Evolutionary conservation across 2,113 vertebrate genomes (phyloP).

Genomic region (Oreochromis spilurus): DNA sequence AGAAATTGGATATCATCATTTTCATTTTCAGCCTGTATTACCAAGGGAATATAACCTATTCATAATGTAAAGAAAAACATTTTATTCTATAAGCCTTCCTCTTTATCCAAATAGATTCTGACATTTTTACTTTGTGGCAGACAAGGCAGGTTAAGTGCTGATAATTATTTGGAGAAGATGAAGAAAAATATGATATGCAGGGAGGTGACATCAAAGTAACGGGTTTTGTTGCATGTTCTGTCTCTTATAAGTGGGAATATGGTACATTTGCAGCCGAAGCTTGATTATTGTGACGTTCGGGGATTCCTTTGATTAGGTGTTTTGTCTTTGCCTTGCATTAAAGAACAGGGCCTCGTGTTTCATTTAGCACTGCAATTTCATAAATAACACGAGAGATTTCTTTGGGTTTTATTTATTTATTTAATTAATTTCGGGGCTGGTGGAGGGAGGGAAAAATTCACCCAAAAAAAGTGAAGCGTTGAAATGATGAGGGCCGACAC

Average conservation of each 20-base stretch:
- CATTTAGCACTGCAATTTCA: not conserved
- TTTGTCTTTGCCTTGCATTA: not conserved
- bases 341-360: not conserved
- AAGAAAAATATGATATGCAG: slow-evolving; percentile 32
- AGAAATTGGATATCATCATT: slow-evolving; percentile 57
- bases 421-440: not conserved
- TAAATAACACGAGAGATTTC: slow-evolving; percentile 2
- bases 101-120: slow-evolving; percentile 56
- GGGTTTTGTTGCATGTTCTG: slow-evolving; percentile 5
- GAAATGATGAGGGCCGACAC: slow-evolving; percentile 49
- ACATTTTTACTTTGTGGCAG: slow-evolving; percentile 45
- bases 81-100: slow-evolving; percentile 45
- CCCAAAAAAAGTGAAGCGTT: not conserved
- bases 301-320: slow-evolving; percentile 39
- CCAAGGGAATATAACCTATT: slow-evolving; percentile 40
- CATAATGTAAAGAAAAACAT: slow-evolving; percentile 29
- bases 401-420: not conserved
- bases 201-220: slow-evolving; percentile 49
- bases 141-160: slow-evolving; percentile 59
- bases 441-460: not conserved
- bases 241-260: slow-evolving; percentile 11
- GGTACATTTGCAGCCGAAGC: not conserved
- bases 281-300: slow-evolving; percentile 47
- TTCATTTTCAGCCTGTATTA: slow-evolving; percentile 32
- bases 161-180: slow-evolving; percentile 61